Evolutionary conservation across 1,140 invertebrate genomes (phyloP), one percentile per base, ranked within the genome.

Genomic region (Aphis gossypii): DNA sequence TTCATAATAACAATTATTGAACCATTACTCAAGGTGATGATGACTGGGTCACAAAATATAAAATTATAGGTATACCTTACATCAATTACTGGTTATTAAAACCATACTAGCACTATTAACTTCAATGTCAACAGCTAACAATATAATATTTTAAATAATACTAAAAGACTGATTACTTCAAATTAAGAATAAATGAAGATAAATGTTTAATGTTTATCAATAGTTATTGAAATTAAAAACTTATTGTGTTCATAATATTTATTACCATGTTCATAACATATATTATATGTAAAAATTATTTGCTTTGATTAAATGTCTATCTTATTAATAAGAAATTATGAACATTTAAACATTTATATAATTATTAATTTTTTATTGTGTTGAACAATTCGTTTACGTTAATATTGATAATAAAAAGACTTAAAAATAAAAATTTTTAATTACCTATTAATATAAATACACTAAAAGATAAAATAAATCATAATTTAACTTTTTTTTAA

Each of bases 41-140:
- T 90, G 54, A 68, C 54, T 90, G 41, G 25, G 14, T 44, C 38
- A 90, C 30, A 35, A 68, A 90, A 68, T 90, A 68, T 44, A 44
- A 30, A 90, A 68, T n/a, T 44, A 60, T 44, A n/a, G 6, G 11
- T 44, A 90, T 56, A 60, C 4, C 11, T 60, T 68, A 56, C 18
- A 68, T 90, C 1, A 90, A 68, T 41, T 90, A 60, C 48, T 54
- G 38, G 54, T 90, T 90, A 90, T 60, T 68, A 90, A 68, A 44
- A 90, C 38, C 38, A 89, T 38, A 90, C 35, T 68, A 90, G 30
- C 41, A 90, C 54, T 30, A 90, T 60, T 41, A 60, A 56, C 25
- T 41, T 90, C 56, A 90, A 90, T 90, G 89, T 68, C 38, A 68
- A 60, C 25, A 8, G 18, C 54, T 90, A 90, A 60, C 35, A 41